Conservation (phyloP, 2,888 invertebrate species). For the Papilio elwesi region DNA sequence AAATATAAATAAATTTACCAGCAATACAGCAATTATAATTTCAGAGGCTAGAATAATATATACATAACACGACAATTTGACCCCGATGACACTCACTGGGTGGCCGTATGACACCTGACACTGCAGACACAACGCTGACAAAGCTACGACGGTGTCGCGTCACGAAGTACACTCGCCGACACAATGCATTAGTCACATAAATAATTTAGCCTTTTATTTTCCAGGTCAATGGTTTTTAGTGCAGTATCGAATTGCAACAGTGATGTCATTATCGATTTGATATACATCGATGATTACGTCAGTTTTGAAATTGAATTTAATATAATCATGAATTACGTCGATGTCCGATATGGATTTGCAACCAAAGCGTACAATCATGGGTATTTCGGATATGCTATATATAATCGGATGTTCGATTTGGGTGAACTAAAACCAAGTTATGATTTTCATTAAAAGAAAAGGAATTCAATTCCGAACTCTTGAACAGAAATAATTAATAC, state of each 20-base stretch:
- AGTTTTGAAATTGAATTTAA: slow-evolving; percentile 6
- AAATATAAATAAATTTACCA: background rate
- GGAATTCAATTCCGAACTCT: too few relatives aligned
- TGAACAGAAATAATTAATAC: too few relatives aligned
- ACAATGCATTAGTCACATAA: slow-evolving; percentile 22
- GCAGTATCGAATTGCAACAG: slow-evolving; percentile 19
- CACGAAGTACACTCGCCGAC: slow-evolving; percentile 26
- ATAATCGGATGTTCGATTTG: too few relatives aligned
- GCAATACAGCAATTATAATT: background rate
- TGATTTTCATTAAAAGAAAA: too few relatives aligned
- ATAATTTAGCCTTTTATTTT: slow-evolving; percentile 13
- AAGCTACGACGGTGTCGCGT: slow-evolving; percentile 29
- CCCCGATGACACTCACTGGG: slow-evolving; percentile 39
- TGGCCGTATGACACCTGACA: slow-evolving; percentile 46
- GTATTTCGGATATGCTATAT: too few relatives aligned
- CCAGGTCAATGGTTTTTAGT: slow-evolving; percentile 14
- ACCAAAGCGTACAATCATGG: too few relatives aligned
- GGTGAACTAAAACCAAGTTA: too few relatives aligned
- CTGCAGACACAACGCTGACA: slow-evolving; percentile 42
- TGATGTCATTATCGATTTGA: slow-evolving; percentile 27
- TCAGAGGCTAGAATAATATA: slow-evolving; percentile 9
- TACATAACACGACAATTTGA: slow-evolving; percentile 6
- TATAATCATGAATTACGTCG: background rate
- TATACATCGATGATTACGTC: slow-evolving; percentile 1
- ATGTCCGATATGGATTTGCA: too few relatives aligned